These are phyloP conservation scores for Apus apus DNA, from an alignment of 2,113 vertebrate species.

Conservation along the genomic window DNA sequence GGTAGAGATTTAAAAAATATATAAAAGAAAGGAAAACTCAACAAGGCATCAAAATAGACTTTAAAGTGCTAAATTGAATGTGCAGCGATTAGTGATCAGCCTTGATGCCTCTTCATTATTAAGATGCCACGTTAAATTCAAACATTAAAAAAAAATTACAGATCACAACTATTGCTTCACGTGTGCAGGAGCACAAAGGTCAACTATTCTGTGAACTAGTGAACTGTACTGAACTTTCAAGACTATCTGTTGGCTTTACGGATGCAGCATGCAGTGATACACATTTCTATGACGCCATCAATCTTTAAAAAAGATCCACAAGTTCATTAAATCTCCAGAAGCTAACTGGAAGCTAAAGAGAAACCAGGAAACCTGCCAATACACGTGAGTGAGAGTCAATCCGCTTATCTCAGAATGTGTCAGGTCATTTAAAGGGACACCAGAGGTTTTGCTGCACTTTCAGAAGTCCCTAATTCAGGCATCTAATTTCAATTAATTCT, in stretches of 20 bases:
- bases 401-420: not conserved
- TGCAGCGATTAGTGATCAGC: rapidly evolving
- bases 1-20: not conserved
- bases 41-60: not conserved
- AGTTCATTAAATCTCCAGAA: not conserved
- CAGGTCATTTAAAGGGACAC: not conserved
- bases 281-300: not conserved
- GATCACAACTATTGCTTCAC: not conserved
- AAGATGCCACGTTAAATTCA: not conserved
- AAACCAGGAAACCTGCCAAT: not conserved
- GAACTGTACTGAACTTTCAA: not conserved
- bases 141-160: not conserved
- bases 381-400: not conserved
- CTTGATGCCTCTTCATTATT: not conserved
- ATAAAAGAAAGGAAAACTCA: not conserved
- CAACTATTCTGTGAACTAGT: not conserved
- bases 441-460: not conserved
- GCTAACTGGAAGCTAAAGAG: not conserved
- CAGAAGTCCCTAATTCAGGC: not conserved
- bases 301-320: not conserved
- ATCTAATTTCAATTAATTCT: not conserved
- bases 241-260: not conserved
- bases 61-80: not conserved
- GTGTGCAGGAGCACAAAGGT: not conserved
- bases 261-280: not conserved